A percentile compares a stretch with the other conserved stretches of the same genome.
phyloP scores from a whole-genome alignment of 2,888 invertebrate species.

The Sarcophaga variegata region DNA sequence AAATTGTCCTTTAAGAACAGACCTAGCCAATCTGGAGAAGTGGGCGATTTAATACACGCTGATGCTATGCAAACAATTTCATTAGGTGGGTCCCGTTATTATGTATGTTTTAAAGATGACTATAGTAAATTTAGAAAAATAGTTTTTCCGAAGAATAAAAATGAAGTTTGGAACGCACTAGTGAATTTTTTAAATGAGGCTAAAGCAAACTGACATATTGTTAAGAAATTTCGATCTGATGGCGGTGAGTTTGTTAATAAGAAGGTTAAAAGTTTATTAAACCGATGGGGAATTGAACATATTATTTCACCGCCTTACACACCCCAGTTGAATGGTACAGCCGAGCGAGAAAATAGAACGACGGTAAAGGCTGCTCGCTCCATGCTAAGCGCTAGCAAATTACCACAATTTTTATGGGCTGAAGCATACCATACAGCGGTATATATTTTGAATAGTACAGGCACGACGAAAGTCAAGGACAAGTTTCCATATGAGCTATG shows the following conservation, averaged over 20 bases:
- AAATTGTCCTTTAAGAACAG: constrained; percentile 45
- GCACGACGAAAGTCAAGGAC: neutral
- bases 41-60: constrained; percentile 4
- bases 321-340: constrained; percentile 78
- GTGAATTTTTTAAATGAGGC: constrained; percentile 65
- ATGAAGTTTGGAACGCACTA: constrained; percentile 12
- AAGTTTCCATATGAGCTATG: neutral
- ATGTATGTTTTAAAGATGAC: neutral
- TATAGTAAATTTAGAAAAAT: neutral
- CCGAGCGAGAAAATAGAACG: constrained; percentile 77
- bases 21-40: constrained; percentile 21
- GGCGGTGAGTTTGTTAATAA: constrained; percentile 73
- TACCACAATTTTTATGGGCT: neutral
- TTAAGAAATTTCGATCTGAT: constrained; percentile 72
- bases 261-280: constrained; percentile 69
- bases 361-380: constrained; percentile 75
- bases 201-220: constrained; percentile 69
- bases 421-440: constrained; percentile 3
- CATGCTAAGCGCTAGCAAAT: constrained; percentile 67
- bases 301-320: constrained; percentile 74
- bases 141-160: constrained; percentile 26
- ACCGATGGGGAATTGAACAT: constrained; percentile 43
- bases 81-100: neutral
- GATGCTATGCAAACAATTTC: constrained; percentile 23
- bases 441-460: constrained; percentile 24